These are phyloP conservation scores for Arnoldichthys spilopterus DNA, from an alignment of 2,797 vertebrate species.

Conservation along the genomic window DNA sequence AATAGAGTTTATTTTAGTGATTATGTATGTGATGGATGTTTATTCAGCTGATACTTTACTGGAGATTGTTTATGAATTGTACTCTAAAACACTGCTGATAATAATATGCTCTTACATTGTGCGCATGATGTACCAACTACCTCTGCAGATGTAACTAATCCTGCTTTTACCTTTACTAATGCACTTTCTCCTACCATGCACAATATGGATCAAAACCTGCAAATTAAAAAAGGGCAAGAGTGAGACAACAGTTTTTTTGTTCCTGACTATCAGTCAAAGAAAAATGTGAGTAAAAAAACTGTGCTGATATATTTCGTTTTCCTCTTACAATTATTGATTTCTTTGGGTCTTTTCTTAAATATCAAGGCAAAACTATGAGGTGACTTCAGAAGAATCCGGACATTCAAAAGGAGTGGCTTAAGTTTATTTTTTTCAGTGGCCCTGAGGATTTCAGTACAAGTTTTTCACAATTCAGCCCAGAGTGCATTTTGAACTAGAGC, in stretches of 20 bases:
- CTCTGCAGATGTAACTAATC: slow-evolving; percentile 32
- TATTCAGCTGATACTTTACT: neutral
- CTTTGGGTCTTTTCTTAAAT: too few species aligned
- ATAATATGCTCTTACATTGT: neutral
- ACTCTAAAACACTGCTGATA: neutral
- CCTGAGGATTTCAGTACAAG: too few species aligned
- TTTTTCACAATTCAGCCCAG: too few species aligned
- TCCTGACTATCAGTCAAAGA: neutral
- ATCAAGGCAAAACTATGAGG: too few species aligned
- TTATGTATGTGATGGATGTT: neutral
- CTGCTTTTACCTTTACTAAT: neutral
- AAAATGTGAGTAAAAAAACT: neutral
- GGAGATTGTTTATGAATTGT: neutral
- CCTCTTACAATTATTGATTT: too few species aligned
- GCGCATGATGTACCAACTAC: slow-evolving; percentile 44
- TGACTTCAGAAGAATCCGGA: too few species aligned
- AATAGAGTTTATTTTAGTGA: neutral
- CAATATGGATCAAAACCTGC: neutral
- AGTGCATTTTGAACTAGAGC: too few species aligned
- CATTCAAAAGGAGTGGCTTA: too few species aligned
- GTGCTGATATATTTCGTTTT: too few species aligned
- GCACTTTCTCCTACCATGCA: neutral
- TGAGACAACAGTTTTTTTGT: neutral
- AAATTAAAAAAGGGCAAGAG: neutral
- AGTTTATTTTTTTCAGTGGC: too few species aligned